Evolutionary conservation across 2,888 invertebrate species (phyloP), one percentile per base, ranked within the genome.

Genomic region (Desoria tigrina): DNA sequence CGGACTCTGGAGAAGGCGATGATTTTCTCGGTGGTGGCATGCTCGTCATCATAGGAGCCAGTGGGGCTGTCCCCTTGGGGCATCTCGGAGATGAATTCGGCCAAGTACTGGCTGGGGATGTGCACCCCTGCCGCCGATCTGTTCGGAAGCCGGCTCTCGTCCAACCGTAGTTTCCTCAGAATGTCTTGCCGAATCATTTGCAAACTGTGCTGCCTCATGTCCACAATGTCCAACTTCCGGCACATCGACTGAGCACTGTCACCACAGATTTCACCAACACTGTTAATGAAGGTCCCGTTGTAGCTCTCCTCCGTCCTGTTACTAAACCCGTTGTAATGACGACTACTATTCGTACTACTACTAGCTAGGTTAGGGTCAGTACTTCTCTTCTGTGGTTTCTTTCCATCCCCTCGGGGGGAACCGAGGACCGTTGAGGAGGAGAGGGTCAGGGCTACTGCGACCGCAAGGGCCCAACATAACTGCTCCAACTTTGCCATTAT

Each of bases 1-100:
- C 76, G 71, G 49, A 72, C 71, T 68, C 70, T 75, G 53, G 76
- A 74, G 66, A 76, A 76, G 23, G 76, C 75, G 49, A 76, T 75
- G 65, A 76, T 75, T 63, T 75, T 76, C 51, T 76, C 69, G 9
- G 74, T 74, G 14, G 68, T 73, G 28, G 74, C 76, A 32, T 76
- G 73, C 28, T 76, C 76, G 56, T 76, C 76, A 57, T 69, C 71
- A 39, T 55, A 69, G 27, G 73, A 73, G 56, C 69, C 73, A 26
- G 65, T 51, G 23, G 68, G 66, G 11, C 72, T 67, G 55, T 74
- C 74, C 63, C 68, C 72, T 55, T 69, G 68, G 55, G 72, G 74
- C 71, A 75, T 72, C 32, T 74, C 73, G 18, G 42, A 51, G 39
- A 68, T 63, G 61, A 76, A 66, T 55, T 74, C 73, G 49, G 68